These are phyloP conservation scores for Temnothorax rugatulus DNA, from an alignment of 2,888 invertebrate genomes.

Conservation along the genomic window DNA sequence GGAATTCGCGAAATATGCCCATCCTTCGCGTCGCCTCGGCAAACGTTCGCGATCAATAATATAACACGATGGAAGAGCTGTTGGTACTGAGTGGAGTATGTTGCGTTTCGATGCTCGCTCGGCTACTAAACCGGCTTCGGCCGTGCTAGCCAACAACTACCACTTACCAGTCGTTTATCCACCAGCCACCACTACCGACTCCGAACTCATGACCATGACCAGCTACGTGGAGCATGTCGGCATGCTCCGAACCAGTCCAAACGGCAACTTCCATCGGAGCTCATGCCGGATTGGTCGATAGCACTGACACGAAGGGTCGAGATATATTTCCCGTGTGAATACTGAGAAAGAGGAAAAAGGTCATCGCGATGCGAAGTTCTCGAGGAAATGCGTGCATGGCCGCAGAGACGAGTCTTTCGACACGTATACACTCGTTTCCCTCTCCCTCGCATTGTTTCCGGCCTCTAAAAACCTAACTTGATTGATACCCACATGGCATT, in stretches of 20 bases:
- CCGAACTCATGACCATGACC: slow-evolving; percentile 37
- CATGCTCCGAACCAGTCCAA: not conserved
- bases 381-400: slow-evolving; percentile 27
- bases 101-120: slow-evolving; percentile 12
- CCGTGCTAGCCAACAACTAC: slow-evolving; percentile 1
- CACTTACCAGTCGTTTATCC: slow-evolving; percentile 5
- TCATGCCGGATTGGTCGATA: slow-evolving; percentile 50
- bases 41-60: slow-evolving; percentile 32
- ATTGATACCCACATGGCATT: slow-evolving; percentile 3
- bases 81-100: not conserved
- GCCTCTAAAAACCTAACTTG: not conserved
- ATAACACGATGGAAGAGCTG: slow-evolving; percentile 6
- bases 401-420: slow-evolving; percentile 49
- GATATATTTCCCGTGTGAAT: slow-evolving; percentile 37
- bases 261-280: slow-evolving; percentile 52
- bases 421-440: slow-evolving; percentile 22
- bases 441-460: not conserved
- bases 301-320: not conserved
- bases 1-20: slow-evolving; percentile 82
- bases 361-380: not conserved
- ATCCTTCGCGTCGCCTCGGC: slow-evolving; percentile 69
- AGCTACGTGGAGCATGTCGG: not conserved
- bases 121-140: slow-evolving; percentile 10
- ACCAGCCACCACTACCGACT: slow-evolving; percentile 10
- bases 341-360: slow-evolving; percentile 31